Percentiles rank a stretch among this genome's conserved stretches.
phyloP scores from a whole-genome alignment of 2,797 vertebrate species.

The Notamacropus eugenii region DNA sequence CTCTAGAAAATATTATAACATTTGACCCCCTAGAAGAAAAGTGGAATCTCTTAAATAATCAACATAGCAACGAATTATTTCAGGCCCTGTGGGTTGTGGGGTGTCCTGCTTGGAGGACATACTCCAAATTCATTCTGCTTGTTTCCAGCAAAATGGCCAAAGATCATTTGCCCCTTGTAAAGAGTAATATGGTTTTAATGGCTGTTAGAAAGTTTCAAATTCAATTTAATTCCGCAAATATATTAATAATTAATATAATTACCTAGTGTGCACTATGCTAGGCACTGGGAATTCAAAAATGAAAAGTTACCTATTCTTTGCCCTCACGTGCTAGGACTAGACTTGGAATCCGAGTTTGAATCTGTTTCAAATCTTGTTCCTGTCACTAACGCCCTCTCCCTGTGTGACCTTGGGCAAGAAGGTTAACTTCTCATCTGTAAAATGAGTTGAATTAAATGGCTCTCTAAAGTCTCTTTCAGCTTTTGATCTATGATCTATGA shows the following conservation, averaged over 20 bases:
- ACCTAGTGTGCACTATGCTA: background rate
- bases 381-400: background rate
- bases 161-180: conserved; percentile 5
- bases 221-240: conserved; percentile 39
- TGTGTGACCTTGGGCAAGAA: background rate
- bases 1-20: conserved; percentile 39
- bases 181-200: background rate
- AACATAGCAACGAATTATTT: background rate
- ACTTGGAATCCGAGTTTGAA: background rate
- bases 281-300: background rate
- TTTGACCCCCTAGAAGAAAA: conserved; percentile 46
- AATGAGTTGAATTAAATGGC: background rate
- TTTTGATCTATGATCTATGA: background rate
- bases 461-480: background rate
- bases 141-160: background rate
- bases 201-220: conserved; percentile 12
- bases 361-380: background rate
- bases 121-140: background rate
- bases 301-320: background rate
- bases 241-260: background rate
- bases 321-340: background rate
- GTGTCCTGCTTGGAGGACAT: background rate
- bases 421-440: background rate
- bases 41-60: background rate
- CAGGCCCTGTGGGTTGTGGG: background rate